phyloP scores from a whole-genome alignment of 2,888 invertebrate genomes.

The Cheilosia urbana region DNA sequence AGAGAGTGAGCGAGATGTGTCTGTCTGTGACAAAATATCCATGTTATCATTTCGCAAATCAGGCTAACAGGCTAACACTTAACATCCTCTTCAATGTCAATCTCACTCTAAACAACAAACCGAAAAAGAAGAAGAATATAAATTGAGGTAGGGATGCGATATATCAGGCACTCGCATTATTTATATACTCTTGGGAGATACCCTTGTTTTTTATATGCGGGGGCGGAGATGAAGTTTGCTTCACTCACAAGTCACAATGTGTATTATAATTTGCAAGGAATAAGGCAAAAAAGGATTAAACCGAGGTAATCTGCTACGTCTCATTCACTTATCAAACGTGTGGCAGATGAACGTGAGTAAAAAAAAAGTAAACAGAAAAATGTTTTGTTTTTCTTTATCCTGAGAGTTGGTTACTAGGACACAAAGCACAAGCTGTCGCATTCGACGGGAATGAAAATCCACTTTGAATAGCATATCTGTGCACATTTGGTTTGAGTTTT shows the following conservation, averaged over 20 bases:
- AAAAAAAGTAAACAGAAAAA: conserved; percentile 1
- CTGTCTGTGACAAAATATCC: conserved; percentile 73
- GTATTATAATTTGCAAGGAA: conserved; percentile 64
- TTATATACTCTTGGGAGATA: conserved; percentile 30
- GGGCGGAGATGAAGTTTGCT: neutral
- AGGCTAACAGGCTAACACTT: conserved; percentile 72
- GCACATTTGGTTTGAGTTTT: conserved; percentile 61
- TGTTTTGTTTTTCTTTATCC: conserved; percentile 20
- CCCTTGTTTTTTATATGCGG: conserved; percentile 34
- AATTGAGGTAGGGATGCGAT: conserved; percentile 57
- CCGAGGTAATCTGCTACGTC: conserved; percentile 70
- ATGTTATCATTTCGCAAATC: conserved; percentile 71
- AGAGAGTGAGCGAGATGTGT: neutral
- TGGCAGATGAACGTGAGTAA: conserved; percentile 58
- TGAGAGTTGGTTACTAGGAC: conserved; percentile 63
- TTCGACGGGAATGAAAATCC: conserved; percentile 35
- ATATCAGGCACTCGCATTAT: conserved; percentile 30
- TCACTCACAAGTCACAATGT: neutral
- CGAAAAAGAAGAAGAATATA: conserved; percentile 47
- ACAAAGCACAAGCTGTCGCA: conserved; percentile 63
- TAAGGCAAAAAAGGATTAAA: conserved; percentile 73
- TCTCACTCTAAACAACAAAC: conserved; percentile 72
- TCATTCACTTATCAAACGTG: conserved; percentile 70
- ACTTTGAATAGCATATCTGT: conserved; percentile 28
- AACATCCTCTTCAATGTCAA: conserved; percentile 74